phyloP scores from a whole-genome alignment of 2,797 vertebrate genomes.

The Scarus forsteni region DNA sequence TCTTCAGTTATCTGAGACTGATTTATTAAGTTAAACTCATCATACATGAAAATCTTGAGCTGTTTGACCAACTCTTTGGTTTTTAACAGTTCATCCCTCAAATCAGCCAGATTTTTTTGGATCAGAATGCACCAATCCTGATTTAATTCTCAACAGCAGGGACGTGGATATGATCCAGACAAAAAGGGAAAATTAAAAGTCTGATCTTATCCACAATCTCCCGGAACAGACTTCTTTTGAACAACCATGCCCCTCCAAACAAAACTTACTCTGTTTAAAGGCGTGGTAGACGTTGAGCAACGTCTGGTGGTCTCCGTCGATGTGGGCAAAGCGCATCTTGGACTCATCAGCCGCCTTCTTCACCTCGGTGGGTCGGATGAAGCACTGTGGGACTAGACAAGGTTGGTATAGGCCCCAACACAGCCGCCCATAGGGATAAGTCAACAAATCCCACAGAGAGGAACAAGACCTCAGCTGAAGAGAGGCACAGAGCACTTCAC shows the following conservation, averaged over 20 bases:
- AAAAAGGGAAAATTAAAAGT: no score
- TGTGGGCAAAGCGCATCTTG: slow-evolving; percentile 99
- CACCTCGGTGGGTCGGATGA: slow-evolving; percentile 98
- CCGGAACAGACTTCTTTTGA: no score
- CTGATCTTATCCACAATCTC: slow-evolving; percentile 21
- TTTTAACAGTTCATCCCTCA: no score
- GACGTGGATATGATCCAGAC: no score
- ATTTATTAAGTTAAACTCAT: no score
- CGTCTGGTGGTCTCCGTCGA: slow-evolving; percentile 98
- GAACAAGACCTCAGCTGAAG: slow-evolving; percentile 92
- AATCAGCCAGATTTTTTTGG: no score
- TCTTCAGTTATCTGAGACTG: no score
- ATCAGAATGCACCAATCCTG: no score
- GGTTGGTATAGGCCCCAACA: slow-evolving; percentile 99
- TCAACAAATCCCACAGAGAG: slow-evolving; percentile 96
- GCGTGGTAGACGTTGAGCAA: slow-evolving; percentile 99
- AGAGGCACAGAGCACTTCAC: slow-evolving; percentile 95
- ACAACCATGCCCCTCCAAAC: no score
- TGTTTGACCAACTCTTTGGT: no score
- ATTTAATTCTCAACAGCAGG: no score
- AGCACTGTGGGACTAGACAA: slow-evolving; percentile 99
- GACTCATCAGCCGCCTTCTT: slow-evolving; percentile 98
- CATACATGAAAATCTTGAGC: no score
- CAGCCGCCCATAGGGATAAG: slow-evolving; percentile 99
- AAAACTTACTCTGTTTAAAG: slow-evolving; percentile 94